Base-by-base conservation (phyloP, 2,797 vertebrate genomes). In the Kryptopterus vitreolus region DNA sequence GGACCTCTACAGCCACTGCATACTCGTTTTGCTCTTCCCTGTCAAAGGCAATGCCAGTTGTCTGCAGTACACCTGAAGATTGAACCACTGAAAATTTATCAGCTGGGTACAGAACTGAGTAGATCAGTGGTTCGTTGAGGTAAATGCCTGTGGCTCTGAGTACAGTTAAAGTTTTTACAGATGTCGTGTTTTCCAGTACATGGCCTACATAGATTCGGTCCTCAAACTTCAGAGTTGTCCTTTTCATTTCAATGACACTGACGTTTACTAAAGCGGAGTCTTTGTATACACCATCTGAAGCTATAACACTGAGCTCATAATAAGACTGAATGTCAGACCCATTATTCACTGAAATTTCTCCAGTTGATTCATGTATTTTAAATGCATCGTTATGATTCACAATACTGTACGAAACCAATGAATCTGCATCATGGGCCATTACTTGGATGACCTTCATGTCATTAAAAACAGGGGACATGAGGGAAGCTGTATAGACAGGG, bases 41-140 rank as follows among this genome's bases (percentile, higher is more conserved):
- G 87, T 99, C 97, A 87, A 99, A 97, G 0, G 93, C 89, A 69
- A 96, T 26, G 0, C 94, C 96, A 0, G 89, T 96, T 8, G 96
- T 98, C 87, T 96, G 94, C 50, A 99, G 89, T 5, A 98, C 88
- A 0, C 98, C 98, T 20, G 96, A 96, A 0, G 96, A 95, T 31
- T 82, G 85, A 33, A 94, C 91, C 81, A 98, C 89, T 4, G 87
- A 82, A 89, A 99, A 99, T 80, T 81, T 93, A 1, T 94, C 94
- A 16, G 91, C 90, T n/a, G 94, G 93, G 65, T 98, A 98, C 62
- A 98, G 69, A 63, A 98, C 87, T 0, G 94, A 94, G 82, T 94
- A 99, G 29, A 84, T 82, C 70, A 99, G 88, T 20, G 96, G 97
- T 65, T 99, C 98, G 16, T 98, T 99, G 62, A 96, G 88, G 80